phyloP scores from a whole-genome alignment of 2,888 invertebrate genomes.

The Hydraecia micacea region DNA sequence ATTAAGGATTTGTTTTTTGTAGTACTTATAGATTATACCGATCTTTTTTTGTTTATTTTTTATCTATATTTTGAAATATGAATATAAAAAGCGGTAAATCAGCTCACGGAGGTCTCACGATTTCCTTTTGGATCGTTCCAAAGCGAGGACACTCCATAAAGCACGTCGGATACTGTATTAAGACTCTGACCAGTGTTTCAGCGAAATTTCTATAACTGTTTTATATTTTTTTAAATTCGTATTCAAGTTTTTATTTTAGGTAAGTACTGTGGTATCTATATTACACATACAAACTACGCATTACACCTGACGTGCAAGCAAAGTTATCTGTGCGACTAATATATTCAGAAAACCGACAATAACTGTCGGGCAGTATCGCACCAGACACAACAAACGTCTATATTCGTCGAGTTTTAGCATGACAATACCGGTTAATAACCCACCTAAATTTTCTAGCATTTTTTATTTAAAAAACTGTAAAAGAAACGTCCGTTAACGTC shows the following conservation, averaged over 20 bases:
- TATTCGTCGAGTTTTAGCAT: not conserved
- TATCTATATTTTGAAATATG: not conserved
- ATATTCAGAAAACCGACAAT: not conserved
- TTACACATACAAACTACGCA: too few relatives aligned
- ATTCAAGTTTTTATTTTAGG: not conserved
- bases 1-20: constrained; percentile 15
- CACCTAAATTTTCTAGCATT: too few relatives aligned
- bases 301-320: not conserved
- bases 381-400: not conserved
- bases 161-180: not conserved
- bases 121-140: not conserved
- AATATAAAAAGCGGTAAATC: not conserved
- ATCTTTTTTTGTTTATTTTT: not conserved
- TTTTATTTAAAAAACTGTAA: too few relatives aligned
- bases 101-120: not conserved
- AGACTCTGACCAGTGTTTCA: too few relatives aligned
- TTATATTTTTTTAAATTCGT: not conserved
- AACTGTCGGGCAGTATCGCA: not conserved
- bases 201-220: not conserved
- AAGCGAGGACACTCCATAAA: not conserved
- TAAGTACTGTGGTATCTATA: too few relatives aligned
- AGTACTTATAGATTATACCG: too few relatives aligned
- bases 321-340: not conserved
- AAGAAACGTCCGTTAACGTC: too few relatives aligned
- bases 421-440: too few relatives aligned